These are phyloP conservation scores for Lasioglossum villosulum DNA, from an alignment of 2,888 invertebrate genomes.

Conservation along the genomic window DNA sequence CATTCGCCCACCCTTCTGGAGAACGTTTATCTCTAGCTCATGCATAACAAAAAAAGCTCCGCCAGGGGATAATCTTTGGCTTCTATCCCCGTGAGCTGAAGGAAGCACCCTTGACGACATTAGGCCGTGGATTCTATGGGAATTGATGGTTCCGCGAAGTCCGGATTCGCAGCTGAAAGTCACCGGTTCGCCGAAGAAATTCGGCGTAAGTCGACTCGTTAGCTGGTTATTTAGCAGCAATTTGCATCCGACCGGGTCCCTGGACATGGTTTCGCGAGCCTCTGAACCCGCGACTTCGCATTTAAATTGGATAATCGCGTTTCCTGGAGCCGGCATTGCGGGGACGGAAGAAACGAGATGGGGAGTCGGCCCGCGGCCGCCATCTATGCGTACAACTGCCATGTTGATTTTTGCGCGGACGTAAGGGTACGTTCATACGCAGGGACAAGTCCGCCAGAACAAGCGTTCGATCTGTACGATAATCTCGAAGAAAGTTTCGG, in stretches of 20 bases:
- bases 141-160: constrained; percentile 33
- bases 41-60: constrained; percentile 35
- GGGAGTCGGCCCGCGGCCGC: constrained; percentile 69
- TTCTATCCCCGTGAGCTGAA: not conserved
- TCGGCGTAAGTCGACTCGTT: constrained; percentile 81
- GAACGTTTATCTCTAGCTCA: constrained; percentile 41
- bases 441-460: not conserved
- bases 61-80: constrained; percentile 23
- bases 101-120: constrained; percentile 16
- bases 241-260: constrained; percentile 64
- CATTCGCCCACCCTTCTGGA: constrained; percentile 27
- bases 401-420: constrained; percentile 80
- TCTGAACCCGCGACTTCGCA: constrained; percentile 78
- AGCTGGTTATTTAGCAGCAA: constrained; percentile 81
- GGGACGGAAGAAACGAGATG: not conserved
- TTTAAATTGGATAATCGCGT: constrained; percentile 82
- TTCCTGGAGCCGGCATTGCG: constrained; percentile 59
- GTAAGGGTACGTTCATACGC: constrained; percentile 52
- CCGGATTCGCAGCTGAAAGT: constrained; percentile 13
- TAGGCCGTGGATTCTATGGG: constrained; percentile 17
- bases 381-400: constrained; percentile 81
- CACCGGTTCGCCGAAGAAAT: constrained; percentile 63
- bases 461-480: not conserved
- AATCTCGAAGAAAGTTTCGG: not conserved
- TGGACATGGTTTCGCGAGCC: constrained; percentile 59